Evolutionary conservation across 2,113 vertebrate species (phyloP).

Genomic region (Centrocercus urophasianus): DNA sequence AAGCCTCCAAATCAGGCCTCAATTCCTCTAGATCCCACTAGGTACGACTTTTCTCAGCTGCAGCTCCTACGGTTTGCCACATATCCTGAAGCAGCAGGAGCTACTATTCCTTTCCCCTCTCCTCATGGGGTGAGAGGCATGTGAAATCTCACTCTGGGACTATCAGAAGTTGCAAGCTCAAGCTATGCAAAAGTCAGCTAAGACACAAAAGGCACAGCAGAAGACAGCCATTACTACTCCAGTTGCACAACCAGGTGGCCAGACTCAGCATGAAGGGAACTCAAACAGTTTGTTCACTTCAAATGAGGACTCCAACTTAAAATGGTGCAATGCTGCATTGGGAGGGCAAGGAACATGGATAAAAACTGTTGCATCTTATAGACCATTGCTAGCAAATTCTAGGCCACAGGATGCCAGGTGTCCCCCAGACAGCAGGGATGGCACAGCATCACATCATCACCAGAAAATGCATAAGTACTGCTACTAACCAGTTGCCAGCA

Average conservation of each 20-base stretch:
- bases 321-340: not conserved
- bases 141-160: not conserved
- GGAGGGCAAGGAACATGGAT: not conserved
- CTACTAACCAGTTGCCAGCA: not conserved
- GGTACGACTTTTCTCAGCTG: not conserved
- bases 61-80: not conserved
- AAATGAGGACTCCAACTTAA: not conserved
- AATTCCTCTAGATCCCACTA: not conserved
- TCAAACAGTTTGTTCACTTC: not conserved
- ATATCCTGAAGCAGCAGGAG: not conserved
- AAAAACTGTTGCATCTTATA: not conserved
- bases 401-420: not conserved
- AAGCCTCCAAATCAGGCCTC: not conserved
- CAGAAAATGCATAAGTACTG: not conserved
- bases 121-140: rapidly evolving
- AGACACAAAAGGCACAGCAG: not conserved
- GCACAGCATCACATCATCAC: not conserved
- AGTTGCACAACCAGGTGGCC: not conserved
- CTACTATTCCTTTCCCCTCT: not conserved
- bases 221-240: not conserved
- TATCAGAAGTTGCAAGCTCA: not conserved
- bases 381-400: not conserved
- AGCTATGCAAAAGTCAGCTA: not conserved
- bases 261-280: not conserved
- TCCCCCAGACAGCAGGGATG: not conserved